phyloP scores from a whole-genome alignment of 2,797 vertebrate species.

The Arctocebus calabarensis region DNA sequence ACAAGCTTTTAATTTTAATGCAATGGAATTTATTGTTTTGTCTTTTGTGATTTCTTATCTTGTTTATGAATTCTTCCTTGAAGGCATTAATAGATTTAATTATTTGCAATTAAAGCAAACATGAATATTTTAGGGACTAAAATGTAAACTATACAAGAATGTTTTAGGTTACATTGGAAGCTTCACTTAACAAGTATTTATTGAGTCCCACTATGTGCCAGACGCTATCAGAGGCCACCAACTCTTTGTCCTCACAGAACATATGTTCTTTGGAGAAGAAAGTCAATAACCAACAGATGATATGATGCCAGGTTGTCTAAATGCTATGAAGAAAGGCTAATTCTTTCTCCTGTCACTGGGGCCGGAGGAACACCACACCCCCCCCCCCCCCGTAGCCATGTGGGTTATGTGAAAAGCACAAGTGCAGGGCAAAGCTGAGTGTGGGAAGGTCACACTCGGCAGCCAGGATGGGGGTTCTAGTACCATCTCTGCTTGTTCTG shows the following conservation, averaged over 20 bases:
- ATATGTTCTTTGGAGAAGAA: background rate
- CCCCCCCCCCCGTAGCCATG: background rate
- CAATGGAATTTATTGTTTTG: background rate
- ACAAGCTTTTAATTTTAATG: background rate
- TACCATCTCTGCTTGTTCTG: background rate
- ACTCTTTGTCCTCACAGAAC: background rate
- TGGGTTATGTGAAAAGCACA: background rate
- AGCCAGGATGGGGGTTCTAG: background rate
- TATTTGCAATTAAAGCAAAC: slow-evolving; percentile 22
- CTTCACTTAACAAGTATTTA: background rate
- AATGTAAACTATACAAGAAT: background rate
- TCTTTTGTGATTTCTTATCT: background rate
- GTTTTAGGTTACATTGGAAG: slow-evolving; percentile 15
- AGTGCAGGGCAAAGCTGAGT: background rate
- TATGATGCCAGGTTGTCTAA: background rate
- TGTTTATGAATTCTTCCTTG: slow-evolving; percentile 13
- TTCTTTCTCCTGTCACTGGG: background rate
- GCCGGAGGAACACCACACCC: background rate
- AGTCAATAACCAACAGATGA: background rate
- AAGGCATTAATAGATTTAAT: background rate
- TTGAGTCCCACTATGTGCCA: background rate
- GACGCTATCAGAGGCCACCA: background rate
- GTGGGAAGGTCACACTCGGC: background rate
- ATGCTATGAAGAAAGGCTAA: background rate
- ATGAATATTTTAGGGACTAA: background rate